Base-by-base conservation (phyloP, 2,797 vertebrate species). In the Myotis myotis region DNA sequence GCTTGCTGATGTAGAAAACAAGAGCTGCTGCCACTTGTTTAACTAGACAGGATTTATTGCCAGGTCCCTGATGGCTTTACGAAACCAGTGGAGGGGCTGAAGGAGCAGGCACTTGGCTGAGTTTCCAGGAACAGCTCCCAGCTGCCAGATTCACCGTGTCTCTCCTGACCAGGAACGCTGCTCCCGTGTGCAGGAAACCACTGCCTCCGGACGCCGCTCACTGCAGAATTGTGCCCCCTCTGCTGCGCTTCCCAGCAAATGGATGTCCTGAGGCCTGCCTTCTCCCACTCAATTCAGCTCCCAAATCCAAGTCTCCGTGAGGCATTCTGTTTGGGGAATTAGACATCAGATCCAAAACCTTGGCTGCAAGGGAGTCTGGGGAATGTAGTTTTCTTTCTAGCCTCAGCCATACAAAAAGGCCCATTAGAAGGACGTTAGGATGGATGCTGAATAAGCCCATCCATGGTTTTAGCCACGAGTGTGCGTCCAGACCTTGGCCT, bases 31-130 rank as follows among this genome's bases (percentile, higher is more conserved):
- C 70, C 60, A n/a, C 66, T 83, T 17, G 74, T 83, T 82, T 76
- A 82, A 95, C 85, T 89, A 89, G 85, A 85, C 47, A 90, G 93
- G 84, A 95, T 94, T 95, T 93, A 79, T 68, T 79, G 33, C 64
- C 36, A 41, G 82, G 60, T 72, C 83, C 81, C 84, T 2, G 8
- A 36, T 36, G 41, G 83, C 93, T 78, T 85, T 82, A 62, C 53
- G 80, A 83, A 89, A 90, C 92, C 64, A 33, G 2, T 87, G 85
- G 83, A 88, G 95, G 41, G 79, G 53, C 86, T 44, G 47, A 70
- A 82, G 23, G 64, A 92, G 72, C 41, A 93, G 91, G 79, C 47
- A 75, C 38, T 60, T 70, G 25, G 71, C 53, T 72, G 83, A 89
- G 44, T 95, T 91, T 97, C 93, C 75, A 87, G 53, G 60, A 95